Conservation (phyloP, 1,140 invertebrate species). For the Antheraea pernyi region DNA sequence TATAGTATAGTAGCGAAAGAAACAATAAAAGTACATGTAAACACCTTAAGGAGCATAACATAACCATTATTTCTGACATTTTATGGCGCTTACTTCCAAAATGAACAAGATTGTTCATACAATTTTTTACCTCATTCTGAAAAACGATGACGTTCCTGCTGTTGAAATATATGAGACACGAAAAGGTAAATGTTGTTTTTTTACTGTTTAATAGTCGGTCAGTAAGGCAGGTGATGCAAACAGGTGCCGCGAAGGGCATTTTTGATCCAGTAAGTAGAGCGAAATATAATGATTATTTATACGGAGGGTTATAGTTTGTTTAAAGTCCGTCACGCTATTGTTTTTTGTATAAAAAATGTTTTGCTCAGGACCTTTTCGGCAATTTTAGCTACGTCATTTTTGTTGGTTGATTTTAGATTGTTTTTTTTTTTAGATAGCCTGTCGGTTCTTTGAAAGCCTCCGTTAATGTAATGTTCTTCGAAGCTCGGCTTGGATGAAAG, state of each 20-base stretch:
- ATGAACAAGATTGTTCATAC: neutral
- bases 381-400: slow-evolving; percentile 71
- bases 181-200: slow-evolving; percentile 24
- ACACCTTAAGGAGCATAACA: neutral
- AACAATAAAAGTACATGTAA: neutral
- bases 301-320: slow-evolving; percentile 54
- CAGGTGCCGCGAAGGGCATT: slow-evolving; percentile 51
- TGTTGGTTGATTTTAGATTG: slow-evolving; percentile 62
- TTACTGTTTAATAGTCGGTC: slow-evolving; percentile 43
- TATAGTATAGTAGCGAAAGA: too few species aligned
- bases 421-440: slow-evolving; percentile 44
- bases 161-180: slow-evolving; percentile 37
- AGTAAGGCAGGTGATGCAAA: slow-evolving; percentile 55
- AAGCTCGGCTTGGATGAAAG: slow-evolving; percentile 62
- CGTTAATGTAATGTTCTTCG: slow-evolving; percentile 57
- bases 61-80: neutral
- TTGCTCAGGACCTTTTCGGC: slow-evolving; percentile 32
- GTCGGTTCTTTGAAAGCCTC: slow-evolving; percentile 41
- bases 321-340: slow-evolving; percentile 64
- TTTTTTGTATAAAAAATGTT: slow-evolving; percentile 47
- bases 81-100: neutral
- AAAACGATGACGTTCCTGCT: slow-evolving; percentile 24
- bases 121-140: neutral
- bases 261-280: slow-evolving; percentile 40
- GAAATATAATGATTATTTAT: slow-evolving; percentile 36